A percentile compares a stretch with the other conserved stretches of the same genome.
These are phyloP conservation scores for Leucoma salicis DNA, from an alignment of 2,888 invertebrate genomes.

Conservation along the genomic window DNA sequence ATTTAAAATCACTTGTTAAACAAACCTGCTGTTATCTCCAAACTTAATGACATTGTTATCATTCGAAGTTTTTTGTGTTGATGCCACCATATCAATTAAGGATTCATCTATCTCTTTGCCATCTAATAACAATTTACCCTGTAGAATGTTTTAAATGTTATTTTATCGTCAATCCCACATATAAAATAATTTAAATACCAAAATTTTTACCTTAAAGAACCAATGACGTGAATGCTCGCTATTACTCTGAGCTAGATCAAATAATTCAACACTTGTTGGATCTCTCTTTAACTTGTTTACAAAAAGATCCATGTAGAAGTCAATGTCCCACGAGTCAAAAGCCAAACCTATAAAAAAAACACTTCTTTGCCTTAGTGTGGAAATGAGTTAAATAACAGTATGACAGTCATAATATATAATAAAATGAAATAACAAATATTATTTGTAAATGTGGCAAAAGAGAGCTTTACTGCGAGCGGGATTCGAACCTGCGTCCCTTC, in stretches of 20 bases:
- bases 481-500: too few species aligned
- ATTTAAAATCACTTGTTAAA: too few species aligned
- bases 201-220: conserved; percentile 91
- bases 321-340: conserved; percentile 95
- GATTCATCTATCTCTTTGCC: conserved; percentile 89
- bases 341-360: conserved; percentile 85
- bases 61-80: conserved; percentile 93
- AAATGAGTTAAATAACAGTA: neutral
- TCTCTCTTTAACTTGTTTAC: conserved; percentile 91
- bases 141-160: conserved; percentile 28
- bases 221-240: conserved; percentile 99
- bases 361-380: neutral
- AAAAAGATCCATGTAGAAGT: conserved; percentile 94
- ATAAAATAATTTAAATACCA: neutral
- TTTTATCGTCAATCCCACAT: too few species aligned
- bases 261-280: conserved; percentile 98
- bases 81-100: conserved; percentile 95
- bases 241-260: conserved; percentile 98
- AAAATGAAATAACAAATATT: too few species aligned
- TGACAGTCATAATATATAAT: too few species aligned
- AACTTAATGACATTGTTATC: conserved; percentile 98
- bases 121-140: conserved; percentile 92
- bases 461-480: too few species aligned
- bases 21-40: conserved; percentile 96
- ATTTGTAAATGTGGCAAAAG: too few species aligned